Evolutionary conservation across 2,888 invertebrate species (phyloP).

Genomic region (Teleogryllus oceanicus): DNA sequence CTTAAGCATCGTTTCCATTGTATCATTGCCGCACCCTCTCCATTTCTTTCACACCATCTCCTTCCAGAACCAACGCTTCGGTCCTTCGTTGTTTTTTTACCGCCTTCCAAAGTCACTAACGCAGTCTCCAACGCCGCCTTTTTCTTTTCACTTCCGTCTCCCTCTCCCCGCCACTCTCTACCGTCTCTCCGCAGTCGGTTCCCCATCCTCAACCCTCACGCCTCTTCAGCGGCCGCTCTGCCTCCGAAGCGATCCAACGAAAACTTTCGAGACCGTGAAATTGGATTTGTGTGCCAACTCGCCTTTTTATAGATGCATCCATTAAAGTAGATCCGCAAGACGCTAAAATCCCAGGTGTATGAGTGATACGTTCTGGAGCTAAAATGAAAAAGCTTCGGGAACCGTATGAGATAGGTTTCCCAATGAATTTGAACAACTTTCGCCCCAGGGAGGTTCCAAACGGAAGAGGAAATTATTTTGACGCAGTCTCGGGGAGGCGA

Average conservation of each 20-base stretch:
- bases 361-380: constrained; percentile 38
- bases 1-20: too few relatives aligned
- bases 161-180: constrained; percentile 11
- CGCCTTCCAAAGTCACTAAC: too few relatives aligned
- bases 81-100: too few relatives aligned
- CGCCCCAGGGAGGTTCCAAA: neutral
- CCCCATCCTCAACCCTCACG: neutral
- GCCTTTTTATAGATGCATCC: constrained; percentile 23
- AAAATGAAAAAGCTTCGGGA: constrained; percentile 32
- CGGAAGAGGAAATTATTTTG: constrained; percentile 18
- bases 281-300: constrained; percentile 24
- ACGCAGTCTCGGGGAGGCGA: neutral
- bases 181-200: neutral
- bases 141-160: neutral
- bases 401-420: constrained; percentile 27
- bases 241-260: neutral
- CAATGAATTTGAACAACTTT: constrained; percentile 18
- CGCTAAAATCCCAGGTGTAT: constrained; percentile 37
- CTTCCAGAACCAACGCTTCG: too few relatives aligned
- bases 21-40: too few relatives aligned
- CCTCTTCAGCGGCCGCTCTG: neutral
- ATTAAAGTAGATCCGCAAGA: constrained; percentile 12
- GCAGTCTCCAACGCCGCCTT: too few relatives aligned
- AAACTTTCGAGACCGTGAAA: constrained; percentile 25
- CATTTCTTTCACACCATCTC: too few relatives aligned